phyloP scores from a whole-genome alignment of 2,888 invertebrate species.

The Zele albiditarsus region DNA sequence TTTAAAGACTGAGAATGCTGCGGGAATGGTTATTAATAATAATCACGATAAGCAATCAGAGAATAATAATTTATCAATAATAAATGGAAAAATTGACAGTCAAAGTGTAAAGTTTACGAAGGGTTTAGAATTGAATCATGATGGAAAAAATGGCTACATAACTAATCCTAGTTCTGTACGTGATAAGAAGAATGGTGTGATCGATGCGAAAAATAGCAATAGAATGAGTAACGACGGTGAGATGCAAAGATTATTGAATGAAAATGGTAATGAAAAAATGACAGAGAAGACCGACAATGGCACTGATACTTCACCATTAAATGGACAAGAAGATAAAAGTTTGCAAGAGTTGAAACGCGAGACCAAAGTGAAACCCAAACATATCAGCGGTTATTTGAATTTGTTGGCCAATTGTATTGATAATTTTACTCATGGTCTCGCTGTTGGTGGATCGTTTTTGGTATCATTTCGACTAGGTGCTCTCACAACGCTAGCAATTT shows the following conservation, averaged over 20 bases:
- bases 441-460: slow-evolving; percentile 97
- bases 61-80: slow-evolving; percentile 60
- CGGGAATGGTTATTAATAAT: slow-evolving; percentile 34
- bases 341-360: neutral
- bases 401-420: slow-evolving; percentile 97
- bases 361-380: slow-evolving; percentile 53
- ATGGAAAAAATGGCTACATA: slow-evolving; percentile 41
- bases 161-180: slow-evolving; percentile 17
- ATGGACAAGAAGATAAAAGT: slow-evolving; percentile 4
- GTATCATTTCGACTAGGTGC: slow-evolving; percentile 92
- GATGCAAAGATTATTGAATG: slow-evolving; percentile 21
- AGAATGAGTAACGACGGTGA: slow-evolving; percentile 13
- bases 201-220: neutral
- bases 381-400: slow-evolving; percentile 90
- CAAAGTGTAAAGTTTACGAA: slow-evolving; percentile 19
- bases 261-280: slow-evolving; percentile 1
- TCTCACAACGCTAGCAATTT: slow-evolving; percentile 92
- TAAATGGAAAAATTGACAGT: slow-evolving; percentile 43
- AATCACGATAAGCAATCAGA: slow-evolving; percentile 56
- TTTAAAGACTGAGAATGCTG: slow-evolving; percentile 31
- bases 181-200: slow-evolving; percentile 48
- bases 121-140: slow-evolving; percentile 32
- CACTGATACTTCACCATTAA: neutral
- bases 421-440: slow-evolving; percentile 98
- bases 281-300: neutral